These are phyloP conservation scores for Macropus fuliginosus DNA, from an alignment of 2,797 vertebrate species.

Conservation along the genomic window DNA sequence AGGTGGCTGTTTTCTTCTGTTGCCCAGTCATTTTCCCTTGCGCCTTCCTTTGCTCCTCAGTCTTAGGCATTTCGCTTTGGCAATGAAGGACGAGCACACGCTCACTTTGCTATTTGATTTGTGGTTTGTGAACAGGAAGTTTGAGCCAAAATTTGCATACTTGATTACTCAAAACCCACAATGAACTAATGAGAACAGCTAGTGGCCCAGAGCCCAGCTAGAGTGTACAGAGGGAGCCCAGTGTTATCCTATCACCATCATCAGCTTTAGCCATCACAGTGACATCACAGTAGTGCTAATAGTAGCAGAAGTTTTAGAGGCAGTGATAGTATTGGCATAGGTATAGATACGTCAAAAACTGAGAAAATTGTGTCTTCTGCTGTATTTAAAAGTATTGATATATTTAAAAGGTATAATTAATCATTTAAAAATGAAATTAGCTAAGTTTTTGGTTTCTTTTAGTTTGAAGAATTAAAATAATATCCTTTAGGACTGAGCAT, in stretches of 20 bases:
- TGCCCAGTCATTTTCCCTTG: neutral
- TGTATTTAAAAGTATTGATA: neutral
- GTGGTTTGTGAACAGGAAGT: too few species aligned
- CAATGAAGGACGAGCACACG: too few species aligned
- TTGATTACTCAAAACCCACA: too few species aligned
- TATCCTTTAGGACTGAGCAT: neutral
- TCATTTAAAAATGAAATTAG: neutral
- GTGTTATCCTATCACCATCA: too few species aligned
- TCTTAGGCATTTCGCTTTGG: too few species aligned
- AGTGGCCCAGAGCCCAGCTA: too few species aligned
- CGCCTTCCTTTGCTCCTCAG: neutral
- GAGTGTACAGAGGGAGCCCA: too few species aligned
- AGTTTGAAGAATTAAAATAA: neutral
- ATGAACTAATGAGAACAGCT: too few species aligned
- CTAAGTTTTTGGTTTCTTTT: neutral
- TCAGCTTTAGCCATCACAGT: neutral
- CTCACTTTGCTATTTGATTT: too few species aligned
- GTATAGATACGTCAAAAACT: neutral
- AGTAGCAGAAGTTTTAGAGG: neutral
- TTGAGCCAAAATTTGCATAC: too few species aligned
- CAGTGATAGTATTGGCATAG: neutral
- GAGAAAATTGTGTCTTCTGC: too few species aligned
- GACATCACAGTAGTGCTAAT: neutral
- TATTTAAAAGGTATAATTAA: neutral
- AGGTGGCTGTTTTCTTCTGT: neutral